Evolutionary conservation across 1,140 invertebrate genomes (phyloP).

Genomic region (Drosophila kepulauana): DNA sequence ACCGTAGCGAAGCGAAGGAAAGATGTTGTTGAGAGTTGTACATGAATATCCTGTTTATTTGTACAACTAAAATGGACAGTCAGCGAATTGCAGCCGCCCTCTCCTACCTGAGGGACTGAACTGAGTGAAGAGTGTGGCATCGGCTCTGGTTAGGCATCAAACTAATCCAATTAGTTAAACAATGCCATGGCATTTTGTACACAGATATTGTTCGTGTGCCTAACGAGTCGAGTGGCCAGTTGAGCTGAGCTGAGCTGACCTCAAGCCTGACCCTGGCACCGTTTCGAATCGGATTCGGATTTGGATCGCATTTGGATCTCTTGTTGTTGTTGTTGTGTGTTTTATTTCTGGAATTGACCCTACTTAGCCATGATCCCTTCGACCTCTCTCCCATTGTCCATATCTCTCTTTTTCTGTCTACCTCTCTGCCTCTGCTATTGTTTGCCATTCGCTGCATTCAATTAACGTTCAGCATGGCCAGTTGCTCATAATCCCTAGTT

Average conservation of each 20-base stretch:
- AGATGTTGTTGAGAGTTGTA: conserved; percentile 39
- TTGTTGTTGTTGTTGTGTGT: not conserved
- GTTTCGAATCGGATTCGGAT: conserved; percentile 15
- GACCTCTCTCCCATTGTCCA: not conserved
- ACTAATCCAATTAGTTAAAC: conserved; percentile 75
- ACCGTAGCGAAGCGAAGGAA: not conserved
- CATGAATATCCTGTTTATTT: conserved; percentile 49
- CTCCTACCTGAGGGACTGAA: conserved; percentile 6
- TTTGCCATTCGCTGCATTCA: conserved; percentile 15
- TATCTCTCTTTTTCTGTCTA: too few species aligned
- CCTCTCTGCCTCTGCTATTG: not conserved
- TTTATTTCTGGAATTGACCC: not conserved
- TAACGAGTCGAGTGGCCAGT: conserved; percentile 24
- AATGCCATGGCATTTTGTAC: conserved; percentile 36
- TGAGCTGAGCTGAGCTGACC: conserved; percentile 33
- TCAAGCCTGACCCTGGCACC: conserved; percentile 15
- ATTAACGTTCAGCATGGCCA: conserved; percentile 7
- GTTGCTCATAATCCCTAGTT: conserved; percentile 17
- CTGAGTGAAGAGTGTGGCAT: not conserved
- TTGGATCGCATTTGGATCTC: conserved; percentile 6
- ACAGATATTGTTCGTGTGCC: conserved; percentile 19
- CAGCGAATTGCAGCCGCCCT: conserved; percentile 19
- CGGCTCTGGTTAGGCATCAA: conserved; percentile 62
- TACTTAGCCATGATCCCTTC: conserved; percentile 1
- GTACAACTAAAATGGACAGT: conserved; percentile 44